Evolutionary conservation across 2,113 vertebrate genomes (phyloP).

Genomic region (Platysternon megacephalum): DNA sequence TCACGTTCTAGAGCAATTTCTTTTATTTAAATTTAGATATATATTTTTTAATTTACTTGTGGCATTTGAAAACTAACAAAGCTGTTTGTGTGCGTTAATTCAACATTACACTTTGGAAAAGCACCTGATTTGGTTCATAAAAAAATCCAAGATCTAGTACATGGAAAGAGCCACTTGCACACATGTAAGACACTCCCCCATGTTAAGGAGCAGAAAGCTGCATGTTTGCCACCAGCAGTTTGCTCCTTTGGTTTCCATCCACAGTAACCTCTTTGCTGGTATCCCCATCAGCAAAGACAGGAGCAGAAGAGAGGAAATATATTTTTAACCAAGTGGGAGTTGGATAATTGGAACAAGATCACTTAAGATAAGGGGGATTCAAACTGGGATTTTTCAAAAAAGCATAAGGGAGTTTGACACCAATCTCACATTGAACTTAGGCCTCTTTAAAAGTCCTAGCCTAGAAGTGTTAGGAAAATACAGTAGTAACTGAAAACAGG

Average conservation of each 20-base stretch:
- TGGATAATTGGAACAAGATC: not conserved
- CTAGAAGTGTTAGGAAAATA: not conserved
- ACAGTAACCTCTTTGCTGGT: not conserved
- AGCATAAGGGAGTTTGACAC: not conserved
- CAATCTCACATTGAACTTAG: not conserved
- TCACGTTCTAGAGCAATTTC: not conserved
- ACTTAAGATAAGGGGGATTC: not conserved
- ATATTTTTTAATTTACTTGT: not conserved
- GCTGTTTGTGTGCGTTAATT: rapidly evolving
- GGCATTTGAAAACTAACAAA: not conserved
- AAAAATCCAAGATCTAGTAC: not conserved
- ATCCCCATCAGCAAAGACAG: not conserved
- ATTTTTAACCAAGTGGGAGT: not conserved
- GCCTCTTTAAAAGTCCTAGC: not conserved
- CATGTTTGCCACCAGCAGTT: not conserved
- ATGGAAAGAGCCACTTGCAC: not conserved
- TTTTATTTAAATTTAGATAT: not conserved
- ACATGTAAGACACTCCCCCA: not conserved
- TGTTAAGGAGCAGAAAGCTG: not conserved
- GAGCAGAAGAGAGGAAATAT: not conserved
- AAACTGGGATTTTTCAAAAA: not conserved
- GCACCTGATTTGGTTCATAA: not conserved
- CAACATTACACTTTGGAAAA: not conserved
- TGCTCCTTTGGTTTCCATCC: not conserved
- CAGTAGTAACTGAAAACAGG: not conserved